phyloP scores from a whole-genome alignment of 2,113 vertebrate genomes.

The Ctenodactylus gundi region DNA sequence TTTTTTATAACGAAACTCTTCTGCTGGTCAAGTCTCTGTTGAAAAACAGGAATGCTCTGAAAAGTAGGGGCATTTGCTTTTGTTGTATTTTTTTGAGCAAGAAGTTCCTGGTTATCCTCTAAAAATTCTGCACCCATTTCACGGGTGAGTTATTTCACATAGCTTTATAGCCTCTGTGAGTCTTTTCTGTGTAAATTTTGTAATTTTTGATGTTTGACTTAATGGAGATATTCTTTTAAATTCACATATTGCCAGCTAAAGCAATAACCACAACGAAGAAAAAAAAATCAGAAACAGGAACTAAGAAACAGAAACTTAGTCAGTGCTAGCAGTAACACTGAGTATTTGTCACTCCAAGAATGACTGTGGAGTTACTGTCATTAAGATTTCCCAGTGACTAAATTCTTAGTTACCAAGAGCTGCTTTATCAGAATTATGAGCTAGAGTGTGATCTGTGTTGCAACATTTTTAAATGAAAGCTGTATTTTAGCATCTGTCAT shows the following conservation, averaged over 20 bases:
- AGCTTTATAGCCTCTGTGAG: slow-evolving; percentile 82
- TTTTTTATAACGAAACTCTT: slow-evolving; percentile 73
- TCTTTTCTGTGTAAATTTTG: slow-evolving; percentile 58
- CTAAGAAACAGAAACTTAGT: background rate
- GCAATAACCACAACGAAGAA: slow-evolving; percentile 74
- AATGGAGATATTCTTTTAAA: slow-evolving; percentile 57
- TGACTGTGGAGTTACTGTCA: slow-evolving; percentile 42
- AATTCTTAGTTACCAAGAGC: slow-evolving; percentile 43
- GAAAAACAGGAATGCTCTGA: slow-evolving; percentile 64
- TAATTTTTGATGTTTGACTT: slow-evolving; percentile 60
- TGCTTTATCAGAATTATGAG: slow-evolving; percentile 35
- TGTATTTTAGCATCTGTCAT: slow-evolving; percentile 16
- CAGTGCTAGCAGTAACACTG: slow-evolving; percentile 31
- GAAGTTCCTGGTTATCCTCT: slow-evolving; percentile 57
- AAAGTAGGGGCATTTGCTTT: slow-evolving; percentile 70
- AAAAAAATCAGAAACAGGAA: background rate
- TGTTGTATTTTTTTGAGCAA: slow-evolving; percentile 77
- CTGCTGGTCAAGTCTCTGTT: slow-evolving; percentile 61
- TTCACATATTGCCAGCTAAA: slow-evolving; percentile 64
- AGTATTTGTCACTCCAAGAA: slow-evolving; percentile 49
- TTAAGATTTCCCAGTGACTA: slow-evolving; percentile 41
- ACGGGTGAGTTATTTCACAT: slow-evolving; percentile 71
- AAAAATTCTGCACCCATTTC: slow-evolving; percentile 48
- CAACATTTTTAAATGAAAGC: slow-evolving; percentile 45
- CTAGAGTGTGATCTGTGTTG: slow-evolving; percentile 12